Percentiles rank a stretch among this genome's conserved stretches.
phyloP scores from a whole-genome alignment of 2,888 invertebrate genomes.

The Sphaerophoria taeniata region DNA sequence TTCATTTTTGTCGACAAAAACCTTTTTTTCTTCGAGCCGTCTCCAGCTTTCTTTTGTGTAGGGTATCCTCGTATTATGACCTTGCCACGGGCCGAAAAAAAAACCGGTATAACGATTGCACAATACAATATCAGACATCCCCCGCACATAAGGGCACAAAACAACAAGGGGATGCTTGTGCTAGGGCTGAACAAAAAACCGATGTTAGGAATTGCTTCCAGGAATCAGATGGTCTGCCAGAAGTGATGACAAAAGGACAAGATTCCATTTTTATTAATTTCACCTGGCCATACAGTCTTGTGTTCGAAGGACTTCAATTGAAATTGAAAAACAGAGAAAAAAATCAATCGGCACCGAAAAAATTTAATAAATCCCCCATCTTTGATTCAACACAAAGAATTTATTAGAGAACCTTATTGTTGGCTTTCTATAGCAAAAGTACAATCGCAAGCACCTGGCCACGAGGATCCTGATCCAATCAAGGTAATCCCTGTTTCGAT shows the following conservation, averaged over 20 bases:
- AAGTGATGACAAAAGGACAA: slow-evolving; percentile 35
- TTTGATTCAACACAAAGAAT: not conserved
- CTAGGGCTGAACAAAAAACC: slow-evolving; percentile 22
- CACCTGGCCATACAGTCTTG: slow-evolving; percentile 54
- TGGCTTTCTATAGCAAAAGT: too few relatives aligned
- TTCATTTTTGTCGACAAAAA: slow-evolving; percentile 60
- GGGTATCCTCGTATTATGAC: slow-evolving; percentile 43
- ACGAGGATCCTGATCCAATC: slow-evolving; percentile 48
- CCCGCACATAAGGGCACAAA: not conserved
- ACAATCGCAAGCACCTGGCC: slow-evolving; percentile 52
- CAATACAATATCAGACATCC: slow-evolving; percentile 35
- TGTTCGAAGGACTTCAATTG: slow-evolving; percentile 8
- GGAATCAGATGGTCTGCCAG: slow-evolving; percentile 44
- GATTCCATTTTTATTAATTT: slow-evolving; percentile 39
- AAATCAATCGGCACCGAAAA: slow-evolving; percentile 34
- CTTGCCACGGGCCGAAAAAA: slow-evolving; percentile 69
- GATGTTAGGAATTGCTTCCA: slow-evolving; percentile 72
- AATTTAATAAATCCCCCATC: slow-evolving; percentile 9
- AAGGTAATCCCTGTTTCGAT: slow-evolving; percentile 40
- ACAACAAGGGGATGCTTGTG: slow-evolving; percentile 15
- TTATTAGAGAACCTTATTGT: too few relatives aligned
- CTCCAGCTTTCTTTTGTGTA: slow-evolving; percentile 20
- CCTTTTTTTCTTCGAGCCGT: slow-evolving; percentile 40
- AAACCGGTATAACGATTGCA: slow-evolving; percentile 28
- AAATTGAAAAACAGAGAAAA: not conserved